These are phyloP conservation scores for Neocrepidodera transversa DNA, from an alignment of 2,888 invertebrate genomes.

Conservation along the genomic window DNA sequence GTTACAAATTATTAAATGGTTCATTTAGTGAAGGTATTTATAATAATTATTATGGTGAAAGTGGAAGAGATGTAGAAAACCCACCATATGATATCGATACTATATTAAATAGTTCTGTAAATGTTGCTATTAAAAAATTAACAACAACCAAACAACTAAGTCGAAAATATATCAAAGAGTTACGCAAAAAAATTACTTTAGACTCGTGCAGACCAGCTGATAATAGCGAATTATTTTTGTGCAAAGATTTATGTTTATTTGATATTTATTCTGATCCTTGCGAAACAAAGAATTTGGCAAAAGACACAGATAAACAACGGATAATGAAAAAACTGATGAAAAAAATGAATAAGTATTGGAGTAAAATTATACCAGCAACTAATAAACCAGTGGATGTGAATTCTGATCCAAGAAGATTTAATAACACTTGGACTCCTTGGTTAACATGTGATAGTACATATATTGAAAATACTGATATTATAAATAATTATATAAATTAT, in stretches of 20 bases:
- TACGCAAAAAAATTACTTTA: constrained; percentile 38
- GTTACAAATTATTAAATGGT: constrained; percentile 53
- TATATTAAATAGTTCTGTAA: constrained; percentile 47
- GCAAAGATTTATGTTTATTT: constrained; percentile 49
- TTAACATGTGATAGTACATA: constrained; percentile 26
- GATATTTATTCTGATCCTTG: constrained; percentile 54
- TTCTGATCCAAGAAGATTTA: constrained; percentile 49
- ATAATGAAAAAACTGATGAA: constrained; percentile 41
- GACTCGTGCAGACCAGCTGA: constrained; percentile 23
- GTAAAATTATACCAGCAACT: constrained; percentile 41
- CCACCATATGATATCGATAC: constrained; percentile 46
- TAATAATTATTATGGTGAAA: constrained; percentile 48
- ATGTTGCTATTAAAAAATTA: constrained; percentile 47
- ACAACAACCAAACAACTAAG: constrained; percentile 27
- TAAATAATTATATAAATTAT: too few species aligned
- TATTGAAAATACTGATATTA: too few species aligned
- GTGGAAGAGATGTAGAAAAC: constrained; percentile 42
- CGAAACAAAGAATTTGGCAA: constrained; percentile 52
- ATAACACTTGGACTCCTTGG: constrained; percentile 54
- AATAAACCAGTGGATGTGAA: constrained; percentile 42
- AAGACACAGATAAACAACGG: constrained; percentile 27
- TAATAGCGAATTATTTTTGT: constrained; percentile 26
- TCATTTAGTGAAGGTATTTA: constrained; percentile 43
- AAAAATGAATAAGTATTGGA: constrained; percentile 39
- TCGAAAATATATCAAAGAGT: constrained; percentile 4